Conservation (phyloP, 2,888 invertebrate species). For the Horisme vitalbata region DNA sequence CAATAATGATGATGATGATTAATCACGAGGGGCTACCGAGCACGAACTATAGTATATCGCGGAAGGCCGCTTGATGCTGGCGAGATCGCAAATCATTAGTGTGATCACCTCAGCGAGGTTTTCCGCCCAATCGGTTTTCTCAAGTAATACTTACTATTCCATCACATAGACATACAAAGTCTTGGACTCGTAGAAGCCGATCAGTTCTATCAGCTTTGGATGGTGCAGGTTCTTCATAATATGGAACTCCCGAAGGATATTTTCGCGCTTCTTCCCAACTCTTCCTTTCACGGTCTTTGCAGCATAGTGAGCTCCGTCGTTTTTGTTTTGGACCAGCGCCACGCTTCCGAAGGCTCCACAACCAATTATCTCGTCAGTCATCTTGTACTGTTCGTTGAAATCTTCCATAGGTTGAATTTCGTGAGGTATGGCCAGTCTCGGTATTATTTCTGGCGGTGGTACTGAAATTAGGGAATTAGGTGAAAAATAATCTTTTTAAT, state of each 20-base stretch:
- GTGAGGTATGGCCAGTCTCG: neutral
- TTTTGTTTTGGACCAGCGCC: conserved; percentile 24
- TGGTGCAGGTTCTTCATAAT: conserved; percentile 94
- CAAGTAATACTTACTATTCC: conserved; percentile 87
- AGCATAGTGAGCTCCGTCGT: conserved; percentile 84
- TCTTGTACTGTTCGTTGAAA: conserved; percentile 4
- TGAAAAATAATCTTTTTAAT: neutral
- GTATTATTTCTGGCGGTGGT: conserved; percentile 3
- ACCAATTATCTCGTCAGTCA: conserved; percentile 35
- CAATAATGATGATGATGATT: no score
- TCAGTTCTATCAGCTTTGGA: conserved; percentile 89
- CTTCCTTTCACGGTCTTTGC: conserved; percentile 92
- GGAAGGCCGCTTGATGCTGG: no score
- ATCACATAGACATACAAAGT: conserved; percentile 90
- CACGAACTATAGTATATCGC: no score
- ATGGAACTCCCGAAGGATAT: conserved; percentile 91
- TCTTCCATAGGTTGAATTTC: conserved; percentile 3
- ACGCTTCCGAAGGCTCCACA: conserved; percentile 45
- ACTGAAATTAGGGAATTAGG: conserved; percentile 6
- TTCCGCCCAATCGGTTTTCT: no score
- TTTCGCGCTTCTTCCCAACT: conserved; percentile 87
- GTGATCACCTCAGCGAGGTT: no score
- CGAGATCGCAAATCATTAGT: no score
- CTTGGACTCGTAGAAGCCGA: conserved; percentile 38
- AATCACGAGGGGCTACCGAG: no score